Evolutionary conservation across 2,797 vertebrate species (phyloP).

Genomic region (Liasis olivaceus): DNA sequence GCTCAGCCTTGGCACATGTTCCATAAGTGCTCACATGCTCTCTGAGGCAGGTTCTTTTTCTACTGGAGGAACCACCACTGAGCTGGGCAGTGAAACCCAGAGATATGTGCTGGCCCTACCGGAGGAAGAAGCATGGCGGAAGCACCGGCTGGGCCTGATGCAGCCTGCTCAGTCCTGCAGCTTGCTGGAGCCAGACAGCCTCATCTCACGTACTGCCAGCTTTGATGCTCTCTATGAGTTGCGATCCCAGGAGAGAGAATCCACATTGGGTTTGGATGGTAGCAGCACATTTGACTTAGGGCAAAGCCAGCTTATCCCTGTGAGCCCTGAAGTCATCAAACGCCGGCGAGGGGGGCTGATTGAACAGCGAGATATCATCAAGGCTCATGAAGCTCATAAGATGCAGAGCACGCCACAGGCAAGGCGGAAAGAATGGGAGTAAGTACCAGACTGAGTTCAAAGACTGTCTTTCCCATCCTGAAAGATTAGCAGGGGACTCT

Average conservation of each 20-base stretch:
- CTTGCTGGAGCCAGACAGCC: conserved; percentile 80
- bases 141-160: conserved; percentile 77
- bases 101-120: conserved; percentile 78
- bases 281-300: conserved; percentile 69
- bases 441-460: conserved; percentile 73
- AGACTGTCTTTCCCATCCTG: not conserved
- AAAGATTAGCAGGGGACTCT: too few species aligned
- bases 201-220: conserved; percentile 77
- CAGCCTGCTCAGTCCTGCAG: conserved; percentile 76
- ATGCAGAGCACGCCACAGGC: conserved; percentile 98
- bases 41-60: conserved; percentile 71
- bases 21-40: conserved; percentile 80
- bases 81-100: conserved; percentile 70
- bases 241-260: conserved; percentile 59
- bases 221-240: conserved; percentile 81
- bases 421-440: conserved; percentile 97
- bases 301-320: conserved; percentile 75
- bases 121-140: conserved; percentile 85
- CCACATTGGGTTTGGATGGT: conserved; percentile 59
- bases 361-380: conserved; percentile 95
- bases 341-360: conserved; percentile 91
- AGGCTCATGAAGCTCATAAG: conserved; percentile 95
- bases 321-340: conserved; percentile 91
- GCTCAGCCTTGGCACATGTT: conserved; percentile 86
- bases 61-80: conserved; percentile 59